phyloP scores from a whole-genome alignment of 2,888 invertebrate genomes.

The Hedychridium roseum region DNA sequence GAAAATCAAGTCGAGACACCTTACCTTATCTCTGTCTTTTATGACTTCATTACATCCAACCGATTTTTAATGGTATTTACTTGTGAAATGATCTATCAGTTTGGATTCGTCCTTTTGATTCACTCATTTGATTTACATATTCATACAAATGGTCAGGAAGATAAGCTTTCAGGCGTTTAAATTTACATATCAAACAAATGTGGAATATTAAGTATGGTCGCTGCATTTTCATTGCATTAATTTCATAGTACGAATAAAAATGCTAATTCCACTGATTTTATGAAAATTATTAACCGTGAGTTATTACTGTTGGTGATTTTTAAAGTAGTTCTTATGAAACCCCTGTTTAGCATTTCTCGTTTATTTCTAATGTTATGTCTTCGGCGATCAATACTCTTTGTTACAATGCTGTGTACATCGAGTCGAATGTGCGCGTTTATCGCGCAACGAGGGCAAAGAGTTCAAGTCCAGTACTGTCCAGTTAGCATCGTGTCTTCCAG shows the following conservation, averaged over 20 bases:
- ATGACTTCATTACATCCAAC: too few relatives aligned
- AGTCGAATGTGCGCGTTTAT: conserved; percentile 13
- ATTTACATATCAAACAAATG: too few relatives aligned
- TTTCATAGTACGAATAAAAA: neutral
- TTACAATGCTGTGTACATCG: conserved; percentile 14
- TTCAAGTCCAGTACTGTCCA: conserved; percentile 24
- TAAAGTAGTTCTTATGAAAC: too few relatives aligned
- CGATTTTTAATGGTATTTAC: too few relatives aligned
- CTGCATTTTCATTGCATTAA: neutral
- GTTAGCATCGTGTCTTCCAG: conserved; percentile 20
- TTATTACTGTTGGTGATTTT: too few relatives aligned
- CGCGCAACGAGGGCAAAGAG: conserved; percentile 18
- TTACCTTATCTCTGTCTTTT: too few relatives aligned
- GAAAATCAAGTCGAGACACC: too few relatives aligned
- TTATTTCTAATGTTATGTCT: too few relatives aligned
- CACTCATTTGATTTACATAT: neutral
- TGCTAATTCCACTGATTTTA: too few relatives aligned
- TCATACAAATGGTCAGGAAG: neutral
- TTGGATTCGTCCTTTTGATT: neutral
- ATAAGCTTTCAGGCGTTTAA: neutral
- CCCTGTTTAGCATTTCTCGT: too few relatives aligned
- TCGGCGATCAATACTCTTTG: conserved; percentile 1
- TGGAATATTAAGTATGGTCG: neutral
- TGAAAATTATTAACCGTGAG: too few relatives aligned
- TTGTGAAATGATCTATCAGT: too few relatives aligned